A percentile compares a stretch with the other conserved stretches of the same genome.
phyloP scores from a whole-genome alignment of 2,888 invertebrate genomes.

The Eulithis testata region DNA sequence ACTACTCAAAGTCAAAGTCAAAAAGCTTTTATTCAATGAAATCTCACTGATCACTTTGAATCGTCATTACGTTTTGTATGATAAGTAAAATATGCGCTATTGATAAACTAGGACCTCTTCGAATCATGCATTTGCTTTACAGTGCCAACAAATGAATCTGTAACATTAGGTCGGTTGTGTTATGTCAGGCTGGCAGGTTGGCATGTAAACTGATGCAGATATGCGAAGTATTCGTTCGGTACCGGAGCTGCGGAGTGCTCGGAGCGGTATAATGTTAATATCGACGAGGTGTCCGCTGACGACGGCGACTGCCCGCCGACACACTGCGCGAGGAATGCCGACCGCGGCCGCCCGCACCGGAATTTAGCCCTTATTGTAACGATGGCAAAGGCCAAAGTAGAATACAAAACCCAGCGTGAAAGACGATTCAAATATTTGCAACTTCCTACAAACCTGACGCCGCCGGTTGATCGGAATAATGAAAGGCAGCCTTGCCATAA shows the following conservation, averaged over 20 bases:
- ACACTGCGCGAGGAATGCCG: background rate
- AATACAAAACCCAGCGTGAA: background rate
- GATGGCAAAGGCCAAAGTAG: background rate
- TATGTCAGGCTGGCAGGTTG: no score
- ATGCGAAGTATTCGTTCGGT: background rate
- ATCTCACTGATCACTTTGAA: no score
- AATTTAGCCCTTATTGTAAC: background rate
- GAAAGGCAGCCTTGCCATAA: background rate
- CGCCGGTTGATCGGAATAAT: constrained; percentile 8
- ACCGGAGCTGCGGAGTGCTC: background rate
- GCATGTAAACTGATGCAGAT: constrained; percentile 1
- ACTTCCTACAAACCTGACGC: background rate
- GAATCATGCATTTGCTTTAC: no score
- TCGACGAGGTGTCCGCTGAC: background rate
- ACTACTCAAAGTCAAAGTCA: no score
- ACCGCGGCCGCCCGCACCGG: background rate
- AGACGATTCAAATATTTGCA: constrained; percentile 5
- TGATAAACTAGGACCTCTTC: no score
- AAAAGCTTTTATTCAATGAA: no score
- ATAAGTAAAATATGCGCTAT: no score
- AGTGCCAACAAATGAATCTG: no score
- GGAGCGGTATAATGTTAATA: background rate
- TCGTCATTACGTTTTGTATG: no score
- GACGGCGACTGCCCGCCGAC: no score
- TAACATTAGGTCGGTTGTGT: no score